Evolutionary conservation across 2,113 vertebrate species (phyloP).

Genomic region (Tylochromis polylepis): DNA sequence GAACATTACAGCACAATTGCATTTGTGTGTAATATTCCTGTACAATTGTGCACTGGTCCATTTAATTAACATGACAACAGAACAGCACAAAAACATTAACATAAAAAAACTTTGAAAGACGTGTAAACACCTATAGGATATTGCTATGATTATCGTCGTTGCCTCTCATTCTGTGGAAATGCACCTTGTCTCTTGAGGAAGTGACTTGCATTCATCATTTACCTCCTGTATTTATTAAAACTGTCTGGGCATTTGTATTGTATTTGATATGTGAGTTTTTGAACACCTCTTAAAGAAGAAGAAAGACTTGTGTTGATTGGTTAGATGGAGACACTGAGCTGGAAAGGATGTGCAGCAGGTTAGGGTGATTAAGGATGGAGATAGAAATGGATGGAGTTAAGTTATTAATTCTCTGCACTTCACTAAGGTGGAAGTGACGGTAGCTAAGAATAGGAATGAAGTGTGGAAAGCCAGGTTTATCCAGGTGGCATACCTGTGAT

Average conservation of each 20-base stretch:
- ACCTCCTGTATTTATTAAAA: neutral
- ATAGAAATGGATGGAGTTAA: neutral
- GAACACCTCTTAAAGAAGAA: neutral
- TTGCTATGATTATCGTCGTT: neutral
- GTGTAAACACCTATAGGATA: neutral
- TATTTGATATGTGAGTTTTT: neutral
- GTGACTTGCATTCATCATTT: neutral
- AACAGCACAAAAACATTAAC: neutral
- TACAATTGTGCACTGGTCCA: neutral
- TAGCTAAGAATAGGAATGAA: neutral
- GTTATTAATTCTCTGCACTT: too few relatives aligned
- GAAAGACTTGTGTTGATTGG: neutral
- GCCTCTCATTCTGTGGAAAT: too few relatives aligned
- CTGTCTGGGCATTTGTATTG: rapidly evolving
- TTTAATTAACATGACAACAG: neutral
- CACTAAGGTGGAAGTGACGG: neutral
- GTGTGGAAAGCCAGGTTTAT: neutral
- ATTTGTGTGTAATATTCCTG: neutral
- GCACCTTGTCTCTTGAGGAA: neutral
- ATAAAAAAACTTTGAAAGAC: neutral
- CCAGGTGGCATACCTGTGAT: neutral
- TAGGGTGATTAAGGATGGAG: neutral
- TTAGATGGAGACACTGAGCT: neutral
- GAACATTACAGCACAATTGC: neutral
- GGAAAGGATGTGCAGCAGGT: neutral